Base-by-base conservation (phyloP, 2,888 invertebrate species). In the Cataglyphis cursor region DNA sequence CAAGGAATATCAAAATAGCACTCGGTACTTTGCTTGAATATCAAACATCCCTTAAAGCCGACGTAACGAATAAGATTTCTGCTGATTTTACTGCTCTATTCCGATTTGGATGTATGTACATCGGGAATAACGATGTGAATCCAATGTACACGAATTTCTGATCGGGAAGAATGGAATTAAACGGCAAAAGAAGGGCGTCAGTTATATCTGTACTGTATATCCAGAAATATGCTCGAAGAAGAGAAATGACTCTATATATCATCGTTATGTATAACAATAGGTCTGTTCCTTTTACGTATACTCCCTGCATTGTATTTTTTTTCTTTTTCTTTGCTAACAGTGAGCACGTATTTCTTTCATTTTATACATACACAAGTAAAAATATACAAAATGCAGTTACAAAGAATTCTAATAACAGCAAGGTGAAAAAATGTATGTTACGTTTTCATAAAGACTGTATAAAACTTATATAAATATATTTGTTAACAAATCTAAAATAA, bases 1-100 rank as follows among this genome's bases (percentile, higher is more conserved):
- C 83, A 89, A 88, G 88, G 90, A 91, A 90, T 92, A 91, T 90
- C 90, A 87, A 89, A 90, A 78, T 66, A 73, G 66, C 75, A 62
- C 61, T 66, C 41, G 38, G 57, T 9, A 38, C 83, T 51, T 73
- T 28, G 75, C 66, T 74, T 82, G 90, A 88, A 88, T 89, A 88
- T 86, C 86, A 89, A 89, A 72, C 31, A 76, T 64, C 54, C 41
- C 44, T 83, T 84, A 88, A 88, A 82, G 75, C 73, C 72, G 41
- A 38, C 68, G 38, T 74, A 84, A 70, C 81, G 65, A 83, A 75
- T 70, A 21, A 74, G 54, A n/a, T 74, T 80, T 59, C 61, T 62
- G 44, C 44, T 62, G 3, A 35, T 76, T 80, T 65, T 81, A 73
- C 44, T 70, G 5, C 31, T 18, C 35, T 48, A 70, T 61, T 70